A percentile compares a stretch with the other conserved stretches of the same genome.
Evolutionary conservation across 1,140 invertebrate genomes (phyloP).

Genomic region (Pygmarrhopalites habei): DNA sequence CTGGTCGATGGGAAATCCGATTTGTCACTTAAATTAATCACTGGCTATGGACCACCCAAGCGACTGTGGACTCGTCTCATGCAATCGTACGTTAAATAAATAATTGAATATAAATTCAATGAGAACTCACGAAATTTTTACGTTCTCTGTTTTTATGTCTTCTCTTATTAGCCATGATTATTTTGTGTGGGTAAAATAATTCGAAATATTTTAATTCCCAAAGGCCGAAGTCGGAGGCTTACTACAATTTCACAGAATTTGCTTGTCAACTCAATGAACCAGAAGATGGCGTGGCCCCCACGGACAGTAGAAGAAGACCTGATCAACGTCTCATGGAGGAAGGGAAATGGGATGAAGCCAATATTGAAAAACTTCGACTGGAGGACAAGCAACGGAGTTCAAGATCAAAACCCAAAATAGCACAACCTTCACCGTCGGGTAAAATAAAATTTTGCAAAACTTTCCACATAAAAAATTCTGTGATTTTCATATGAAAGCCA

Average conservation of each 20-base stretch:
- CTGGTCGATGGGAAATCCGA: conserved; percentile 12
- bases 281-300: conserved; percentile 53
- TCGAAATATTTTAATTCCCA: no score
- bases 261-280: conserved; percentile 58
- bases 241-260: conserved; percentile 57
- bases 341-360: conserved; percentile 59
- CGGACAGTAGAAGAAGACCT: conserved; percentile 55
- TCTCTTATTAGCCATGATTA: no score
- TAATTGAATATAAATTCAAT: no score
- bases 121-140: no score
- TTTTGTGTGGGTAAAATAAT: no score
- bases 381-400: conserved; percentile 55
- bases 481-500: neutral
- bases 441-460: neutral
- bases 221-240: conserved; percentile 45
- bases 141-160: no score
- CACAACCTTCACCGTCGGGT: neutral
- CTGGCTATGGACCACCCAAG: neutral
- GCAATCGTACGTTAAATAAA: no score
- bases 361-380: conserved; percentile 50
- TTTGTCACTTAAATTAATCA: conserved; percentile 5
- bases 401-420: conserved; percentile 42
- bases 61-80: neutral
- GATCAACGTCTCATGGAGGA: conserved; percentile 61
- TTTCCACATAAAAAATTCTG: neutral